phyloP scores from a whole-genome alignment of 2,888 invertebrate genomes.

The Drymonia ruficornis region DNA sequence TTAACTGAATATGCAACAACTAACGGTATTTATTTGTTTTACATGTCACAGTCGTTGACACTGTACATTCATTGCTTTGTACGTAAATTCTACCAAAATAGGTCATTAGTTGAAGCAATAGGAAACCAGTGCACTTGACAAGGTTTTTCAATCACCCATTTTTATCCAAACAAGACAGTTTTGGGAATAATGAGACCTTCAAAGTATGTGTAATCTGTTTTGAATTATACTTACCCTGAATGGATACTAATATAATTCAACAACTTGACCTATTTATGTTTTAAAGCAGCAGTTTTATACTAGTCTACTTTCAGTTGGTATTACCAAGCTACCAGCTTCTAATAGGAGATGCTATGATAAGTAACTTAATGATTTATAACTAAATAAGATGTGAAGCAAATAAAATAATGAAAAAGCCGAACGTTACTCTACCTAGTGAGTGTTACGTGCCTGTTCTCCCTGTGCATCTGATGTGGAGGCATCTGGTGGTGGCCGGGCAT shows the following conservation, averaged over 20 bases:
- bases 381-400: slow-evolving; percentile 46
- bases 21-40: not conserved
- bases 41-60: not conserved
- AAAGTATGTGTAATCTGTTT: not conserved
- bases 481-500: slow-evolving; percentile 86
- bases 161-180: too few relatives aligned
- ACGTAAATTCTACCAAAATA: not conserved
- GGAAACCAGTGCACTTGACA: too few relatives aligned
- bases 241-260: not conserved
- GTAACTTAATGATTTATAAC: too few relatives aligned
- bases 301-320: not conserved
- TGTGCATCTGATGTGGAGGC: slow-evolving; percentile 87
- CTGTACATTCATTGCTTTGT: not conserved
- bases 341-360: too few relatives aligned
- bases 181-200: too few relatives aligned
- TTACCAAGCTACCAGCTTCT: not conserved
- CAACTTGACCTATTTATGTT: not conserved
- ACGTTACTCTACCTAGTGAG: slow-evolving; percentile 76
- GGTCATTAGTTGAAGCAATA: not conserved
- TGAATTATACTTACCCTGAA: not conserved
- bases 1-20: not conserved
- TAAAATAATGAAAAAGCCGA: slow-evolving; percentile 64
- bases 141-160: too few relatives aligned
- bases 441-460: slow-evolving; percentile 86
- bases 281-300: too few relatives aligned